Evolutionary conservation across 2,113 vertebrate genomes (phyloP).

Genomic region (Scomber colias): DNA sequence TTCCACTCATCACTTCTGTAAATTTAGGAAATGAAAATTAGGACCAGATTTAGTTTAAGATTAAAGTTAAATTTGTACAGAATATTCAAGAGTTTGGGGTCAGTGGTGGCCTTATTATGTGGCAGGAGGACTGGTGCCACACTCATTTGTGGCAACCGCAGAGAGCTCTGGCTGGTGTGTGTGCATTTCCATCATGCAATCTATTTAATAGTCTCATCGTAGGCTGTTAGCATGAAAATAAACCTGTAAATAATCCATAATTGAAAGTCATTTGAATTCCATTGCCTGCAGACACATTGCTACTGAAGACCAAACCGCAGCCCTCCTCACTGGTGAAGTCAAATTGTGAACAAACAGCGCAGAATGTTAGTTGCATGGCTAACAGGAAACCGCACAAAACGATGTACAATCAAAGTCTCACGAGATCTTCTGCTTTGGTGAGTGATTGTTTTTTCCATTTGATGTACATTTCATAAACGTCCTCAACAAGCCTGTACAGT

Average conservation of each 20-base stretch:
- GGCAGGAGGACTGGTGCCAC: neutral
- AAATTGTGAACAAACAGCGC: neutral
- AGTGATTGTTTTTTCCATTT: neutral
- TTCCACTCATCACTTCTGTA: neutral
- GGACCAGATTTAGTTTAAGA: no score
- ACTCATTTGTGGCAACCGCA: neutral
- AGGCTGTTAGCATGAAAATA: neutral
- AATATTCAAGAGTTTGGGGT: neutral
- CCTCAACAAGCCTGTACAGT: no score
- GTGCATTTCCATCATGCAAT: neutral
- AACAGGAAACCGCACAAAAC: no score
- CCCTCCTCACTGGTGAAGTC: neutral
- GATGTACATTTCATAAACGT: no score
- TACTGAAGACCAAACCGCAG: neutral
- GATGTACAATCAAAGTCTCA: no score
- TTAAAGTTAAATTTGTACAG: neutral
- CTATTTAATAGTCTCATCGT: neutral
- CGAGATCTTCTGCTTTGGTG: no score
- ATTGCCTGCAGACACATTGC: conserved; percentile 5
- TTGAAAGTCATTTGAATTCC: conserved; percentile 5
- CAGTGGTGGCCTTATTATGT: neutral
- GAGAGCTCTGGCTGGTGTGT: neutral
- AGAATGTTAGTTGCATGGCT: neutral
- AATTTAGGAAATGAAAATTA: neutral
- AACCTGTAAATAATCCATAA: conserved; percentile 5